A percentile compares a stretch with the other conserved stretches of the same genome.
Conservation (phyloP, 1,140 invertebrate species). For the Drosophila tropicalis region DNA sequence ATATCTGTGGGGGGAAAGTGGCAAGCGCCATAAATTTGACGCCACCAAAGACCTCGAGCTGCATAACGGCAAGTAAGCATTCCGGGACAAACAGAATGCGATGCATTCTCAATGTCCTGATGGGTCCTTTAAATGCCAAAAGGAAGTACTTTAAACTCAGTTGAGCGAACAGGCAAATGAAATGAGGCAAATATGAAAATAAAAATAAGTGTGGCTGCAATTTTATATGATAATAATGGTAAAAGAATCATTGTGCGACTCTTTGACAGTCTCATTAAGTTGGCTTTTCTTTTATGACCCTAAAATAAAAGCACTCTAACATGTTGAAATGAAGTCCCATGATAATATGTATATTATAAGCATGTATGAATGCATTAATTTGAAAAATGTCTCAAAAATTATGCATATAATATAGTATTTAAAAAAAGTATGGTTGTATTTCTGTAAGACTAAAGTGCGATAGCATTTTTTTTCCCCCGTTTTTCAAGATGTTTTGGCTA, state of each 20-base stretch:
- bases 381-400: too few relatives aligned
- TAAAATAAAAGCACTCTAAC: background rate
- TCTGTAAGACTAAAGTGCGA: too few relatives aligned
- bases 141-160: conserved; percentile 8
- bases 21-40: conserved; percentile 54
- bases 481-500: too few relatives aligned
- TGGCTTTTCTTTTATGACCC: background rate
- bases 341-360: too few relatives aligned
- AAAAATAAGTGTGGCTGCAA: conserved; percentile 5
- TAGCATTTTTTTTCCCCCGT: too few relatives aligned
- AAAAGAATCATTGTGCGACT: background rate
- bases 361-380: too few relatives aligned
- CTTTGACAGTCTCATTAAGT: background rate
- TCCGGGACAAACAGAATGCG: conserved; percentile 46
- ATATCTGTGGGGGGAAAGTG: conserved; percentile 33
- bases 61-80: conserved; percentile 20
- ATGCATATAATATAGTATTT: too few relatives aligned
- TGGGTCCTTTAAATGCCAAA: background rate
- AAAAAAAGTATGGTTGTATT: background rate
- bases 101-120: conserved; percentile 29
- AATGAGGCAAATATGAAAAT: background rate
- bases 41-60: conserved; percentile 56
- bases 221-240: background rate
- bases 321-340: background rate
- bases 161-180: conserved; percentile 1